Evolutionary conservation across 2,113 vertebrate species (phyloP).

Genomic region (Ramphastos sulfuratus): DNA sequence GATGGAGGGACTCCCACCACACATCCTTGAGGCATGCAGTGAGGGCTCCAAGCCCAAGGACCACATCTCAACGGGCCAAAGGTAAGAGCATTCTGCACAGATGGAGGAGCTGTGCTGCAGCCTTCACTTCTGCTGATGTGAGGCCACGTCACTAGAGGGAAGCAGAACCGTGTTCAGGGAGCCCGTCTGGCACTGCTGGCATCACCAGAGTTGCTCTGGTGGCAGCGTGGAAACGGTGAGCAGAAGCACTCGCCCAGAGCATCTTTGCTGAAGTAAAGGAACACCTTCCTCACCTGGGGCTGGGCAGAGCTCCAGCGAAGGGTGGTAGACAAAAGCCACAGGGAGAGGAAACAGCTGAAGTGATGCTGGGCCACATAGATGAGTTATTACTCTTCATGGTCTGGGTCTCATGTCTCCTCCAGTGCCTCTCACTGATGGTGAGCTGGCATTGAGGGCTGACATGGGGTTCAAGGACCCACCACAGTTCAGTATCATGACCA

Average conservation of each 20-base stretch:
- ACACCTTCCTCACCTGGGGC: not conserved
- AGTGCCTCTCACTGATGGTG: not conserved
- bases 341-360: not conserved
- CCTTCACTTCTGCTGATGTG: not conserved
- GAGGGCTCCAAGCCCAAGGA: not conserved
- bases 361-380: not conserved
- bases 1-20: not conserved
- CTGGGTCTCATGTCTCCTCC: not conserved
- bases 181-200: not conserved
- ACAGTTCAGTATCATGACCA: not conserved
- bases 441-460: not conserved
- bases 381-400: not conserved
- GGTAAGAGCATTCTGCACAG: not conserved
- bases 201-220: not conserved
- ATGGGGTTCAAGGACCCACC: not conserved
- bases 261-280: not conserved
- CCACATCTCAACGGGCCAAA: fast-evolving
- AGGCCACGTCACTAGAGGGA: conserved; percentile 48
- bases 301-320: not conserved
- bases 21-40: not conserved
- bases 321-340: not conserved
- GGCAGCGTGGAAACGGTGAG: fast-evolving
- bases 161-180: not conserved
- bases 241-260: not conserved
- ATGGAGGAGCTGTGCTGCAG: not conserved